Base-by-base conservation (phyloP, 2,113 vertebrate species). In the Sylvietta virens region DNA sequence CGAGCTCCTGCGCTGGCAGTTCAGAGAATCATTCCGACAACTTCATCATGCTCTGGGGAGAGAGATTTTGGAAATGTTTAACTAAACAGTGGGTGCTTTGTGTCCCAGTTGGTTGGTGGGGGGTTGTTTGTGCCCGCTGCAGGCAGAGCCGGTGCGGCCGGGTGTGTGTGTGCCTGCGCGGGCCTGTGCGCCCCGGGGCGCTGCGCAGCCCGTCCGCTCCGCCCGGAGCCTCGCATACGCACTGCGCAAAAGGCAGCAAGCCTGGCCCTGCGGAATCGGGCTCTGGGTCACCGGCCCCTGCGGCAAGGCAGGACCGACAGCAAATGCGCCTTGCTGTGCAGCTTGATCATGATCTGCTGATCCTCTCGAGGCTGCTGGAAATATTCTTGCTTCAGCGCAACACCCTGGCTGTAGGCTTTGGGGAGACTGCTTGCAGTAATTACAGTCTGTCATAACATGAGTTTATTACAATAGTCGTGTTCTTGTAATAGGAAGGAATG, bases 401-500 rank as follows among this genome's bases (percentile, higher is more conserved):
- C 92, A 53, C 90, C 85, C 90, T 86, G 80, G 86, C 93, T 90
- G 67, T 51, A 81, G 89, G 94, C 84, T 95, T 85, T 86, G 81
- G 67, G 88, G 67, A 95, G 48, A 48, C 48, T 74, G 85, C 90
- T 81, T 84, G 65, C 82, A 72, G 77, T 92, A 94, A 95, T 94
- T 90, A 88, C 85, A 78, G 79, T 90, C 93, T 95, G 94, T 94
- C 92, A 94, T 81, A 96, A 86, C 87, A 88, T 13, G 64, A 58
- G 64, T 78, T 96, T 88, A 94, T 96, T 94, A 92, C 92, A 93
- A 88, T 92, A 78, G 88, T 87, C 4, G 6, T 48, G 71, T 81
- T 90, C 90, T 37, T 94, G 88, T 97, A 90, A 94, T 48, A 77
- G 92, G 24, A 42, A 86, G 85, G 94, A 91, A 93, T 94, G 90